Evolutionary conservation across 1,140 invertebrate genomes (phyloP).

Genomic region (Tachypleus tridentatus): DNA sequence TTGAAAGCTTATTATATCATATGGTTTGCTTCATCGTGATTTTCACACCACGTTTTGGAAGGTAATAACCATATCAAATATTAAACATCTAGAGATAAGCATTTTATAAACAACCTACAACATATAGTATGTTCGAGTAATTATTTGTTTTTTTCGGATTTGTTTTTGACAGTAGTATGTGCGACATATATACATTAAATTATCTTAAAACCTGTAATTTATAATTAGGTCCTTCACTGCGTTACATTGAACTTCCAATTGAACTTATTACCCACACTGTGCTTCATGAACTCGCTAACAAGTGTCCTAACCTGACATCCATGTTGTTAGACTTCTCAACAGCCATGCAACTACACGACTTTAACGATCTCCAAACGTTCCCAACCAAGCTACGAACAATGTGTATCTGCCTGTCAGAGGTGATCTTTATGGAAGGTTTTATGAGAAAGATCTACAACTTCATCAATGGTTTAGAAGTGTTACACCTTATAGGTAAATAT

Average conservation of each 20-base stretch:
- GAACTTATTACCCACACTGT: slow-evolving; percentile 97
- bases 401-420: slow-evolving; percentile 95
- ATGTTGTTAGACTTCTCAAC: slow-evolving; percentile 96
- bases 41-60: too few relatives aligned
- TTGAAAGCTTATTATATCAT: too few relatives aligned
- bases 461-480: slow-evolving; percentile 95
- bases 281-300: slow-evolving; percentile 89
- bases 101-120: not conserved
- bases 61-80: too few relatives aligned
- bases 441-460: slow-evolving; percentile 99
- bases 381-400: slow-evolving; percentile 94
- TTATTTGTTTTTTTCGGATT: not conserved
- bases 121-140: slow-evolving; percentile 5
- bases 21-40: too few relatives aligned
- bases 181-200: not conserved
- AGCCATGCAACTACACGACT: slow-evolving; percentile 98
- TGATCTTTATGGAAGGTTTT: slow-evolving; percentile 99
- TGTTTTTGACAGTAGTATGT: not conserved
- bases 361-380: slow-evolving; percentile 96
- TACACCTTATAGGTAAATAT: slow-evolving; percentile 84
- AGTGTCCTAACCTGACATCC: slow-evolving; percentile 94
- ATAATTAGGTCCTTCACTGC: slow-evolving; percentile 57
- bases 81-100: too few relatives aligned
- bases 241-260: slow-evolving; percentile 93
- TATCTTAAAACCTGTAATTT: not conserved